These are phyloP conservation scores for Bombus superbus DNA, from an alignment of 1,140 invertebrate species.

Conservation along the genomic window DNA sequence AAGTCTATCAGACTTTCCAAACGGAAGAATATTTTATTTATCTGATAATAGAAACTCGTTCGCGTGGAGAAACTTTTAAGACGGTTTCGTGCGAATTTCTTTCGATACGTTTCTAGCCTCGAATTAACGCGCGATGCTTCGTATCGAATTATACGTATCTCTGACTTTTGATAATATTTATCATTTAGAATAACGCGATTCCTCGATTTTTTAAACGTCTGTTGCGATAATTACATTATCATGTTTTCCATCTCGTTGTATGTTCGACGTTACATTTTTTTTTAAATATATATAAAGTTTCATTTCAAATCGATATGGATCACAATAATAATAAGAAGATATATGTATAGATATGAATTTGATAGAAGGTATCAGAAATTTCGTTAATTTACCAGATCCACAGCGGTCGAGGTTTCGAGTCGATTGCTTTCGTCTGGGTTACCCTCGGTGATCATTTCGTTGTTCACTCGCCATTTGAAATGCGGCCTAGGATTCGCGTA, in stretches of 20 bases:
- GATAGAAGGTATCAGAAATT: not conserved
- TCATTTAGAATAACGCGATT: not conserved
- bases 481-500: slow-evolving; percentile 87
- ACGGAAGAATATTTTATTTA: not conserved
- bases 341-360: not conserved
- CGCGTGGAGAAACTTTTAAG: not conserved
- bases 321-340: not conserved
- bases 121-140: not conserved
- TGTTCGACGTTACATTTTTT: no score
- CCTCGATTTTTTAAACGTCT: not conserved
- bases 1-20: not conserved
- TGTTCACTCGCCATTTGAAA: slow-evolving; percentile 86
- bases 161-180: not conserved
- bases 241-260: no score
- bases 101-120: not conserved
- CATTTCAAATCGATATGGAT: not conserved
- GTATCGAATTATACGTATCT: not conserved
- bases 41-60: not conserved
- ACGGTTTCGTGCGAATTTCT: not conserved
- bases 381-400: slow-evolving; percentile 82
- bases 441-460: slow-evolving; percentile 84
- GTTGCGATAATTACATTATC: no score
- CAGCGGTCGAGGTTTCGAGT: slow-evolving; percentile 81
- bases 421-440: slow-evolving; percentile 80
- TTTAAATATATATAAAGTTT: not conserved